Percentiles rank a stretch among this genome's conserved stretches.
phyloP scores from a whole-genome alignment of 2,888 invertebrate species.

The Pilophorus perplexus region DNA sequence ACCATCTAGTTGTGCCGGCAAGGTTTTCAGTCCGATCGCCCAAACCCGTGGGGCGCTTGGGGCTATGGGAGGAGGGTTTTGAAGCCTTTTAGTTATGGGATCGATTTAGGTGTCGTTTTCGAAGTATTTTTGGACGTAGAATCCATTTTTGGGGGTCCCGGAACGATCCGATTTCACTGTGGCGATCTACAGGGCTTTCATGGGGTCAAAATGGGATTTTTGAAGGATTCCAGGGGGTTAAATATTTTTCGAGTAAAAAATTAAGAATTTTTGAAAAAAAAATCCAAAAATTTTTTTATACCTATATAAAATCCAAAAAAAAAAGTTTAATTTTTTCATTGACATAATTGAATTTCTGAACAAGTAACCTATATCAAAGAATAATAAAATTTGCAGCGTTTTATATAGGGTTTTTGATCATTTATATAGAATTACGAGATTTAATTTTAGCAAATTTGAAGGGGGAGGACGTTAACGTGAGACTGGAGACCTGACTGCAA shows the following conservation, averaged over 20 bases:
- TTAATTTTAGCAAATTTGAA: too few relatives aligned
- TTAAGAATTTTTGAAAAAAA: not conserved
- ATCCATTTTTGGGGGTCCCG: not conserved
- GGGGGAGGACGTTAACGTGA: too few relatives aligned
- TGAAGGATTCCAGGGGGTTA: not conserved
- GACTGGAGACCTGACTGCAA: too few relatives aligned
- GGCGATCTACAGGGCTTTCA: too few relatives aligned
- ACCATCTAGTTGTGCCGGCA: not conserved
- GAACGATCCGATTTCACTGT: not conserved
- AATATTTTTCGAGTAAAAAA: not conserved
- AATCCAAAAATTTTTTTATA: too few relatives aligned
- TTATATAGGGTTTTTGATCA: too few relatives aligned
- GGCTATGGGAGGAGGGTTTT: not conserved
- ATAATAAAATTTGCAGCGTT: too few relatives aligned
- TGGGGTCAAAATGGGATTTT: too few relatives aligned
- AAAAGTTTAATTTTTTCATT: too few relatives aligned
- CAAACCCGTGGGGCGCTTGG: not conserved
- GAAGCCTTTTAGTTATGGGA: not conserved
- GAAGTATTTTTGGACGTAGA: not conserved
- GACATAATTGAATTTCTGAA: too few relatives aligned
- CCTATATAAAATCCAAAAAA: not conserved
- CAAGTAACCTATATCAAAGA: too few relatives aligned
- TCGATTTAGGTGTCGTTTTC: not conserved
- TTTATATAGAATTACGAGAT: too few relatives aligned
- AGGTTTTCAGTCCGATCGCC: not conserved